Evolutionary conservation across 2,113 vertebrate genomes (phyloP), one percentile per base, ranked within the genome.

Genomic region (Trochalopteron elliotii): DNA sequence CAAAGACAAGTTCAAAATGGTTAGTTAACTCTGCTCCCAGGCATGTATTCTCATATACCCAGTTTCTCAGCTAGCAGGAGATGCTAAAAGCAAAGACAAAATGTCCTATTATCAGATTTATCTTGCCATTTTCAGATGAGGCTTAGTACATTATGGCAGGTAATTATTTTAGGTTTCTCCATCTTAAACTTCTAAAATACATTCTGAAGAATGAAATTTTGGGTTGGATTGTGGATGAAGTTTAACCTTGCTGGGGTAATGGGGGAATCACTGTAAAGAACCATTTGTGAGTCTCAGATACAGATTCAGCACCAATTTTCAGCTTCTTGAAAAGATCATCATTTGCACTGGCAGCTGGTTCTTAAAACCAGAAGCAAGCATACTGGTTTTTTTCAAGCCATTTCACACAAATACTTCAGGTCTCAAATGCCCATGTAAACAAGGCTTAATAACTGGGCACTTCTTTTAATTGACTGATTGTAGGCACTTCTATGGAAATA

Each of bases 401-500:
- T 82, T 81, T 76, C 69, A 61, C 52, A 78, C 55, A 68, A 71
- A 68, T 71, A 52, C 67, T 79, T 80, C 47, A 69, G 76, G 93
- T 89, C 60, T 52, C 39, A 24, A 57, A 22, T 86, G 85, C 65
- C 95, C 49, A 16, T 42, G 65, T 89, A 84, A 97, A 96, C 65
- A 91, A 47, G 79, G 56, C 67, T 89, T 83, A 95, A 79, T 77
- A 92, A 94, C 93, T 83, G 85, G 95, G 96, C 96, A 95, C 85
- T 94, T 95, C 92, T 97, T 96, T 96, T 80, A 97, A 94, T 78
- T 88, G 94, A 97, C 69, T 88, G 61, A 92, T 30, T 50, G 80
- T 97, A 97, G 94, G 65, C 96, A 95, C 87, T 85, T 97, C 94
- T 84, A 61, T 96, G 96, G 92, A 97, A 97, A 93, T 96, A 84